Evolutionary conservation across 1,140 invertebrate genomes (phyloP), one percentile per base, ranked within the genome.

Genomic region (Ceratosolen fusciceps): DNA sequence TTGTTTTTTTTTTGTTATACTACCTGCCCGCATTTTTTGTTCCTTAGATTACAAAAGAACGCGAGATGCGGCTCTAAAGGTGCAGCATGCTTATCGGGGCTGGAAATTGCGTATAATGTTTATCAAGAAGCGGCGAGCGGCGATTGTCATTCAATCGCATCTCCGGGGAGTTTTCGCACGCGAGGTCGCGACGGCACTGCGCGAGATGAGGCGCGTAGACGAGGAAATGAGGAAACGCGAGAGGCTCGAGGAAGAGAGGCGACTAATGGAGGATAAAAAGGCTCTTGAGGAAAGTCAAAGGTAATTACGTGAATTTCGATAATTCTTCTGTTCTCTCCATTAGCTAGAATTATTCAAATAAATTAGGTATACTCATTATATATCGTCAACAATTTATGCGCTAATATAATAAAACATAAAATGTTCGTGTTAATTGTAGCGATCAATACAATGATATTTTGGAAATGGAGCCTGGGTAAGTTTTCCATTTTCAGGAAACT

Each of bases 151-250:
- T 81, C 97, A 99, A 91, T 94, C 96, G 80, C 95, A 95, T 90
- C 89, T 97, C 65, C 91, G 97, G 49, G 97, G 97, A 58, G 96
- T 97, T 84, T 97, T 97, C 90, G 97, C 97, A 0, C 90, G 97
- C 67, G 95, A 96, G 88, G 94, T 94, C 14, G 97, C 97, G 0
- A 90, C 94, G 9, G 96, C 96, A 2, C 87, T 98, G 62, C 90
- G 96, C 1, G 96, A 98, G 92, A 97, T 97, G 95, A 92, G 95
- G 83, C 91, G 95, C n/a, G 95, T 98, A 37, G 97, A 98, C 88
- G 96, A 97, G 86, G 96, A 98, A 91, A 96, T 97, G 92, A 92
- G 94, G 77, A 93, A 95, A 84, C 91, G 95, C 74, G 95, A 96
- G 84, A 93, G 94, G 82, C 80, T 93, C 77, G 95, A 95, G 85